A percentile compares a stretch with the other conserved stretches of the same genome.
phyloP scores from a whole-genome alignment of 2,797 vertebrate species.

The Centroberyx gerrardi region DNA sequence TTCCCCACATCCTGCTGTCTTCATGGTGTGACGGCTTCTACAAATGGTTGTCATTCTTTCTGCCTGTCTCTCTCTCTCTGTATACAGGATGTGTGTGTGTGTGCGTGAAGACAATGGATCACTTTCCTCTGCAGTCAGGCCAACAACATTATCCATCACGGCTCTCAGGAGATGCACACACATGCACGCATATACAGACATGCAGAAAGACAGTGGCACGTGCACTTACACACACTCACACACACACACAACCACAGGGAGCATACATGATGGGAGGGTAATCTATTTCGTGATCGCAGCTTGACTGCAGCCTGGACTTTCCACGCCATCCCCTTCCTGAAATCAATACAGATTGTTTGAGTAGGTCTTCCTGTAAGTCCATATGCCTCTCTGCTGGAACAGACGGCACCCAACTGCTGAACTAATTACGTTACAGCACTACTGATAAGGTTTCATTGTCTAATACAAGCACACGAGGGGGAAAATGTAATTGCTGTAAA shows the following conservation, averaged over 20 bases:
- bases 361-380: constrained; percentile 60
- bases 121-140: constrained; percentile 33
- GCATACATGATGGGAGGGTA: constrained; percentile 16
- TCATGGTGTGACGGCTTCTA: constrained; percentile 13
- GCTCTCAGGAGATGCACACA: constrained; percentile 37
- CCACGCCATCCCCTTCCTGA: constrained; percentile 44
- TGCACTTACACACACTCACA: neutral
- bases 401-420: constrained; percentile 34
- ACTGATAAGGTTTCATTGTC: constrained; percentile 53
- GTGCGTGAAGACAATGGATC: constrained; percentile 35
- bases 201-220: neutral
- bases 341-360: constrained; percentile 62
- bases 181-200: constrained; percentile 21
- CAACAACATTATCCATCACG: constrained; percentile 58
- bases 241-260: neutral
- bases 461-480: constrained; percentile 26
- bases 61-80: neutral
- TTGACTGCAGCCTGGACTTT: constrained; percentile 36
- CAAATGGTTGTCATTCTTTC: constrained; percentile 37
- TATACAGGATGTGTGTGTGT: constrained; percentile 1
- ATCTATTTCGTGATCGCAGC: constrained; percentile 49
- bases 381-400: constrained; percentile 39
- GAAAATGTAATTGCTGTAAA: constrained; percentile 29
- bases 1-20: constrained; percentile 45
- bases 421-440: constrained; percentile 61